Evolutionary conservation across 2,113 vertebrate genomes (phyloP).

Genomic region (Pholis gunnellus): DNA sequence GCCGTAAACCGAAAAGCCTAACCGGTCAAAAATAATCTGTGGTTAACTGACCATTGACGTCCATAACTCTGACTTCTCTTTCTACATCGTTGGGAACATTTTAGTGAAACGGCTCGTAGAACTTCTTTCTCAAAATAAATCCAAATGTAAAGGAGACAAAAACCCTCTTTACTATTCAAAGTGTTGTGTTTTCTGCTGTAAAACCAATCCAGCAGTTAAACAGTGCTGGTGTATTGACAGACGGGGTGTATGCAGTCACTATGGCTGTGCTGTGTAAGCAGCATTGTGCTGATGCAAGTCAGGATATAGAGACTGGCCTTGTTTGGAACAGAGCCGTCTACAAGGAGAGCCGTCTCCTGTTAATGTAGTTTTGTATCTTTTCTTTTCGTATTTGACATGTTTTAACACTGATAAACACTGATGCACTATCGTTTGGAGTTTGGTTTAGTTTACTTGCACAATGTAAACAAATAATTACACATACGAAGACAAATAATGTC

Average conservation of each 20-base stretch:
- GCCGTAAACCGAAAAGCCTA: no score
- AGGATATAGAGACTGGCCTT: slow-evolving; percentile 2
- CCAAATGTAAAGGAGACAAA: background rate
- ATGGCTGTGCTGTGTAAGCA: slow-evolving; percentile 10
- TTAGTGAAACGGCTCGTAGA: background rate
- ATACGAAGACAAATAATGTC: no score
- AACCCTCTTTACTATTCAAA: no score
- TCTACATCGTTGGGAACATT: background rate
- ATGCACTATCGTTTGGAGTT: no score
- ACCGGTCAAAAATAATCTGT: no score
- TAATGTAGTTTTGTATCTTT: background rate
- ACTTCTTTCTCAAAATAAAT: background rate
- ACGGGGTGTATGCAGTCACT: background rate
- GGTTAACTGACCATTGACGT: no score
- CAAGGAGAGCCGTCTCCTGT: slow-evolving; percentile 3
- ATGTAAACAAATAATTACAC: no score
- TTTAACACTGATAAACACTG: background rate
- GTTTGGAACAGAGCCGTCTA: background rate
- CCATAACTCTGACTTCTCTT: background rate
- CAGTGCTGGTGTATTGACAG: background rate
- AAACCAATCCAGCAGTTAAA: background rate
- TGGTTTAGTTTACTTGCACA: no score
- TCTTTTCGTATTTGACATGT: background rate
- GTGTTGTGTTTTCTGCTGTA: background rate
- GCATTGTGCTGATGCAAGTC: slow-evolving; percentile 27